Base-by-base conservation (phyloP, 2,888 invertebrate genomes). In the Tridacna crocea region DNA sequence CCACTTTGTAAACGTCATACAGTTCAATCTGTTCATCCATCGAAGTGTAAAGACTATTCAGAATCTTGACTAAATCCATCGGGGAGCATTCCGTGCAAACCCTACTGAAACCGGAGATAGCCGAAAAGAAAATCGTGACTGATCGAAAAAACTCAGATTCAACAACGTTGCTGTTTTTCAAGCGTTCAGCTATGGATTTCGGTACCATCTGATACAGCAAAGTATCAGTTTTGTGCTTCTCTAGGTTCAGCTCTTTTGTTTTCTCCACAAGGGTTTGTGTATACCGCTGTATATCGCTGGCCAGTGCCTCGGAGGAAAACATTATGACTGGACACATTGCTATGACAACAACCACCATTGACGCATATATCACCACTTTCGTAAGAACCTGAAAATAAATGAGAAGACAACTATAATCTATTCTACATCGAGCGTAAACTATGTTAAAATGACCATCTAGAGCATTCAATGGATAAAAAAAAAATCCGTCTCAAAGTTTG, bases 351-450 rank as follows among this genome's bases (percentile, higher is more conserved):
- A 87, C 87, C 12, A 89, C 82, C 76, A 84, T 84, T 3, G 80
- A 83, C 26, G 87, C 82, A 63, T 83, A 84, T 63, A 89, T 87
- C 48, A 87, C 88, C 22, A 90, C 84, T 63, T 88, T 88, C 26
- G 48, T 95, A 95, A 66, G 94, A 95, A 93, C 97, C 61, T 84
- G 84, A n/a, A 77, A 82, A 63, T 13, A n/a, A 61, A 17, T 19
- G 55, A 3, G 4, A 36, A 36, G 36, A 36, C 36, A 2, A 36
- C 8, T 36, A 36, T 2, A 36, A 36, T 36, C 8, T 8, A 36
- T 36, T 4, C 36, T 36, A 36, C 36, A n/a, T n/a, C n/a, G n/a
- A n/a, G n/a, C n/a, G n/a, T n/a, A n/a, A n/a, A n/a, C n/a, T n/a
- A n/a, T n/a, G n/a, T n/a, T n/a, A n/a, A n/a, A n/a, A n/a, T n/a